These are phyloP conservation scores for Camponotus pennsylvanicus DNA, from an alignment of 1,140 invertebrate genomes.

Conservation along the genomic window DNA sequence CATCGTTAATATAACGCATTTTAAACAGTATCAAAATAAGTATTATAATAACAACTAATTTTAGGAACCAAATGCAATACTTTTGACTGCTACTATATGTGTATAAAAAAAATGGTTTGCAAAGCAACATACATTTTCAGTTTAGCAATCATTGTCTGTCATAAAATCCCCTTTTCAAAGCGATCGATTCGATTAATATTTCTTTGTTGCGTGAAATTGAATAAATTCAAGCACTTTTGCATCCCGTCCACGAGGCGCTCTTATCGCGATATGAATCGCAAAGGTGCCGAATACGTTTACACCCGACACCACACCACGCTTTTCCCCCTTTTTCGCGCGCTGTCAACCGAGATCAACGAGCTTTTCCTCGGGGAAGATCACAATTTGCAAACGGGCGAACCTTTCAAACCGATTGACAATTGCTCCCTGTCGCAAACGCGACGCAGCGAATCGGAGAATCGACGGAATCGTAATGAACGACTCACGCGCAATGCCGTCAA, in stretches of 20 bases:
- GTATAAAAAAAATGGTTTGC: background rate
- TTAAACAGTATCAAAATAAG: no score
- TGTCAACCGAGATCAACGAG: conserved; percentile 51
- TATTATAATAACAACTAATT: no score
- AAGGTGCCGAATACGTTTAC: conserved; percentile 60
- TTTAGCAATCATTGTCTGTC: background rate
- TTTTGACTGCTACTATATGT: no score
- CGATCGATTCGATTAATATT: conserved; percentile 50
- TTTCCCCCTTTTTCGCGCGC: conserved; percentile 36
- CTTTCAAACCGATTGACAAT: conserved; percentile 66
- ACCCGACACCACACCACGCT: background rate
- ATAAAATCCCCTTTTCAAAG: conserved; percentile 27
- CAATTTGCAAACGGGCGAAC: conserved; percentile 65
- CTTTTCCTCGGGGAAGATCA: conserved; percentile 58
- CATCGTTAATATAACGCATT: no score
- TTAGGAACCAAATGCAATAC: no score
- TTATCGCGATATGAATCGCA: conserved; percentile 61
- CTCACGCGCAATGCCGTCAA: conserved; percentile 43
- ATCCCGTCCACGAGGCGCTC: conserved; percentile 28
- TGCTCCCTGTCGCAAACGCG: conserved; percentile 62
- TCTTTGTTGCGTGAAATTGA: conserved; percentile 58
- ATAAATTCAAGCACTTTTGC: conserved; percentile 57
- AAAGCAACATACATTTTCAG: background rate
- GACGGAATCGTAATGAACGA: conserved; percentile 65
- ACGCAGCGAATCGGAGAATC: conserved; percentile 61